Percentiles rank a stretch among this genome's conserved stretches.
Conservation (phyloP, 35 echinoderm and acorn worm species). For the Apostichopus parvimensis region DNA sequence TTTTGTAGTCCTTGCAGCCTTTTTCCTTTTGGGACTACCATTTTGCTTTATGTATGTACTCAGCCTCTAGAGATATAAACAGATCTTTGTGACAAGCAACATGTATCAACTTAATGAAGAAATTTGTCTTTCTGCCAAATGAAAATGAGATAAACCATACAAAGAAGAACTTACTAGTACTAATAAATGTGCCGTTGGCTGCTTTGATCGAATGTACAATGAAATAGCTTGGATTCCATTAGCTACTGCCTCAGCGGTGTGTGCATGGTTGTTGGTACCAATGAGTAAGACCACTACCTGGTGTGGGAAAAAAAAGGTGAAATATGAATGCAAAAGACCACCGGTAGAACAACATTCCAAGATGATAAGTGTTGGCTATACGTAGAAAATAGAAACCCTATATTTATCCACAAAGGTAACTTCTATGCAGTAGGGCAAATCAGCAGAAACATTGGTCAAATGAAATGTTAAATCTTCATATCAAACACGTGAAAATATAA, state of each 20-base stretch:
- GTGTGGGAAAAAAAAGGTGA: neutral
- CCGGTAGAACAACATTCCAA: too few relatives aligned
- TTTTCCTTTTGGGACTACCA: neutral
- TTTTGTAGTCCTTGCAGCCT: neutral
- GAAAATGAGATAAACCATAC: neutral
- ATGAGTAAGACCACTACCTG: conserved; percentile 83
- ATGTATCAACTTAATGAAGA: neutral
- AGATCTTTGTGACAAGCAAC: neutral
- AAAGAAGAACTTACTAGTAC: conserved; percentile 71
- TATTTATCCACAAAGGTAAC: too few relatives aligned
- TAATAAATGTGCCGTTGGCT: conserved; percentile 71
- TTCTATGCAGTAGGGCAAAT: too few relatives aligned
- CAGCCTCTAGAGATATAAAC: neutral
- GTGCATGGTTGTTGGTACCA: conserved; percentile 92
- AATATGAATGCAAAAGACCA: neutral
- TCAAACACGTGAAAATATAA: too few relatives aligned
- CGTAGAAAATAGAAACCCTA: too few relatives aligned
- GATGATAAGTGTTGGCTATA: too few relatives aligned
- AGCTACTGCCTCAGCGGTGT: conserved; percentile 77
- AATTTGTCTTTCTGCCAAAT: neutral
- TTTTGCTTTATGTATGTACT: too few relatives aligned
- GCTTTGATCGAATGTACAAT: conserved; percentile 67
- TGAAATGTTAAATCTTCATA: too few relatives aligned
- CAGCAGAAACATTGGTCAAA: too few relatives aligned
- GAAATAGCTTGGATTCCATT: conserved; percentile 83